A percentile compares a stretch with the other conserved stretches of the same genome.
These are phyloP conservation scores for Conopomorpha cramerella DNA, from an alignment of 1,140 invertebrate species.

Conservation along the genomic window DNA sequence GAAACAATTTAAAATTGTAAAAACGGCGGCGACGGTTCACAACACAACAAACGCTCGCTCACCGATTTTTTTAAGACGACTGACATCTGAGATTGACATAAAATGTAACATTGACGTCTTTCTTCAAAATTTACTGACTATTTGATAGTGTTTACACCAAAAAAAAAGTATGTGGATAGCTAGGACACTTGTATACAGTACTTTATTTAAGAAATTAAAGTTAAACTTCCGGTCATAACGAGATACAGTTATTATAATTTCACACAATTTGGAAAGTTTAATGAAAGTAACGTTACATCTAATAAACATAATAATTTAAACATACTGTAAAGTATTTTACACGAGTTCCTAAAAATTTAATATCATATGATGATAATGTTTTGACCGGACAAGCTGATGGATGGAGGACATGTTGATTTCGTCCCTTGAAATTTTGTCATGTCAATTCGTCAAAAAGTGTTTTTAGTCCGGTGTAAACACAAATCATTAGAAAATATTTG, in stretches of 20 bases:
- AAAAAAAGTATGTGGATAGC: too few species aligned
- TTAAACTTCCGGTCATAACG: not conserved
- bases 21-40: too few species aligned
- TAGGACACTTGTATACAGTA: too few species aligned
- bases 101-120: too few species aligned
- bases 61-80: too few species aligned
- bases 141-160: too few species aligned
- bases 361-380: not conserved
- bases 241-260: not conserved
- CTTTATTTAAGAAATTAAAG: not conserved
- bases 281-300: not conserved
- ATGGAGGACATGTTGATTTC: conserved; percentile 54
- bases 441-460: conserved; percentile 55
- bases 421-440: conserved; percentile 47
- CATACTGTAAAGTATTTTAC: not conserved
- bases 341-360: not conserved
- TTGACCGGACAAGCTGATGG: conserved; percentile 41
- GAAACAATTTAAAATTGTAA: too few species aligned
- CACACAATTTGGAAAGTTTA: not conserved
- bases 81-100: too few species aligned
- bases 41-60: too few species aligned
- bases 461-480: conserved; percentile 50
- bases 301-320: not conserved
- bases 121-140: too few species aligned
- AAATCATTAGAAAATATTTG: conserved; percentile 49